Base-by-base conservation (phyloP, 2,888 invertebrate genomes). In the Leucophenga montana region DNA sequence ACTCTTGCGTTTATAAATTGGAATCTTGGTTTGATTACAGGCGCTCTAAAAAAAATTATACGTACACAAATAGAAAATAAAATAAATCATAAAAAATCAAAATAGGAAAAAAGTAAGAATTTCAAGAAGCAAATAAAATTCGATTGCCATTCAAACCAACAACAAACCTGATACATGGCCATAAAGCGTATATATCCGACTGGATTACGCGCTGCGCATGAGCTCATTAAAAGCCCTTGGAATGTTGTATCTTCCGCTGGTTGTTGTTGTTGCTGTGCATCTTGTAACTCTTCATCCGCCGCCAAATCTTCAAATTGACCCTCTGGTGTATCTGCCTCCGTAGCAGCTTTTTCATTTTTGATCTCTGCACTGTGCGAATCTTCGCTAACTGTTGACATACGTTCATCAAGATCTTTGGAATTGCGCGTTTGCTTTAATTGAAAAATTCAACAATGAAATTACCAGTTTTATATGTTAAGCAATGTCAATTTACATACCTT, bases 121-220 rank as follows among this genome's bases (percentile, higher is more conserved):
- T n/a, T n/a, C n/a, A n/a, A n/a, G n/a, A 31, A 14, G 9, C 18
- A 18, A n/a, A 20, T 16, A 1, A 50, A 14, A 50, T 8, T 16
- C 4, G 8, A 11, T 50, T 50, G 6, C 6, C n/a, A 33, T 33
- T 33, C 8, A 39, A 11, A 3, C 39, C 27, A 27, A 50, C 9
- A 50, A 18, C 73, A 16, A 77, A 89, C 89, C 86, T 89, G 89
- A 77, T 88, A 89, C 27, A 81, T 78, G 0, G 88, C 75, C 88
- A 89, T 89, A 75, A 89, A 89, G 66, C 83, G 83, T 22, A 89
- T 78, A 75, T 88, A 89, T 18, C 87, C 86, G 0, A 77, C 69
- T 3, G 85, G 83, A 80, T 87, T 88, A 3, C 89, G 79, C 1
- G 87, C 84, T 54, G 87, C 87, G 73, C 85, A 82, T 2, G 88